Conservation (phyloP, 2,113 vertebrate species). For the Diadophis punctatus region DNA sequence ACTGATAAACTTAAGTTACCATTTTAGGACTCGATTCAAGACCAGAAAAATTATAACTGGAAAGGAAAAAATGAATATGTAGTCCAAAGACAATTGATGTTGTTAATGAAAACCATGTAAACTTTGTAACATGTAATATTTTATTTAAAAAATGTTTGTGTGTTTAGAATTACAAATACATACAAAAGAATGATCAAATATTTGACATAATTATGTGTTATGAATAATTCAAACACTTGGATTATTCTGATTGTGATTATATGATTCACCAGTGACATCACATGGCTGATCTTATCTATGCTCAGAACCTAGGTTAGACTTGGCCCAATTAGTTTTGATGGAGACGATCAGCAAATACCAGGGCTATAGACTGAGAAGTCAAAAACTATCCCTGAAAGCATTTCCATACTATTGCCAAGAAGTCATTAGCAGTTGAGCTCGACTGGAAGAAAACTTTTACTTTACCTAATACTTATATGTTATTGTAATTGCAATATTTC, state of each 20-base stretch:
- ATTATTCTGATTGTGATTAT: not conserved
- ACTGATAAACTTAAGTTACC: not conserved
- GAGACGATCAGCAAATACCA: not conserved
- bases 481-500: not conserved
- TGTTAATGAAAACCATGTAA: constrained; percentile 21
- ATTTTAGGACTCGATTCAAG: not conserved
- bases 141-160: constrained; percentile 30
- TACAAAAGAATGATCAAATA: not conserved
- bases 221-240: not conserved
- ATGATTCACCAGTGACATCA: not conserved
- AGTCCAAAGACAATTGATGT: not conserved
- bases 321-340: not conserved
- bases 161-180: not conserved
- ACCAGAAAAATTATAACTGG: not conserved
- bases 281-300: not conserved
- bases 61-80: constrained; percentile 7
- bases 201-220: not conserved
- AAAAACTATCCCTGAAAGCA: not conserved
- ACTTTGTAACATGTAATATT: constrained; percentile 13
- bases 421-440: not conserved
- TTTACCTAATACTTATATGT: not conserved
- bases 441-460: not conserved
- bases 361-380: not conserved
- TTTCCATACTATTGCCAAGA: not conserved
- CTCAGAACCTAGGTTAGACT: not conserved